Conservation (phyloP, 2,888 invertebrate species). For the Himalopsyche anomala region DNA sequence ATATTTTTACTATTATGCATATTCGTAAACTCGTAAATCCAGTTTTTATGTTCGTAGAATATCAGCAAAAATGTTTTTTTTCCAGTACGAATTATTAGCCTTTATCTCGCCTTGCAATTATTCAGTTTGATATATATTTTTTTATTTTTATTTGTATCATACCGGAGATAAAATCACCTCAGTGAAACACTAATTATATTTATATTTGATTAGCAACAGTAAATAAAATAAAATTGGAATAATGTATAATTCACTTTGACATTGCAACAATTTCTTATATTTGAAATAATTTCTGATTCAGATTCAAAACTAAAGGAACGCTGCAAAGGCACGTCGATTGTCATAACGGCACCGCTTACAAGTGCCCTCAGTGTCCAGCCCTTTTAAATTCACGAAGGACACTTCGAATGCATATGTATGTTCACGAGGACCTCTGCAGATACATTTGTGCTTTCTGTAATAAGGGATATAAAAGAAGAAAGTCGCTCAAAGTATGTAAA, state of each 20-base stretch:
- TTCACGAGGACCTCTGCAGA: slow-evolving; percentile 58
- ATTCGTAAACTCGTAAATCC: no score
- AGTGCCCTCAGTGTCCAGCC: slow-evolving; percentile 62
- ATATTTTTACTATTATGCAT: no score
- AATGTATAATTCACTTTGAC: not conserved
- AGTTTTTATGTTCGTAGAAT: not conserved
- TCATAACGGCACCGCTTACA: slow-evolving; percentile 59
- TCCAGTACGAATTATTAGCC: not conserved
- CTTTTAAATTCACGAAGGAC: slow-evolving; percentile 57
- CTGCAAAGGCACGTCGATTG: slow-evolving; percentile 60
- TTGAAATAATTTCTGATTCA: slow-evolving; percentile 45
- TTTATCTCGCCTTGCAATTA: no score
- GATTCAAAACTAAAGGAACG: slow-evolving; percentile 60
- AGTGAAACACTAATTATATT: no score
- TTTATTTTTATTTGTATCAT: no score
- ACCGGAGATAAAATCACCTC: no score
- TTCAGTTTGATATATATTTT: no score
- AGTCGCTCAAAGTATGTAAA: slow-evolving; percentile 55
- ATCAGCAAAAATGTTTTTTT: slow-evolving; percentile 34
- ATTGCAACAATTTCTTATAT: slow-evolving; percentile 21
- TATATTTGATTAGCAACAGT: no score
- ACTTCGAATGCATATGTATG: slow-evolving; percentile 57
- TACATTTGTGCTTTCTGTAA: slow-evolving; percentile 62
- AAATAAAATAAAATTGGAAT: no score
- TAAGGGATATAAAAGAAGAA: slow-evolving; percentile 63